Base-by-base conservation (phyloP, 2,888 invertebrate species). In the Anorthoa munda region DNA sequence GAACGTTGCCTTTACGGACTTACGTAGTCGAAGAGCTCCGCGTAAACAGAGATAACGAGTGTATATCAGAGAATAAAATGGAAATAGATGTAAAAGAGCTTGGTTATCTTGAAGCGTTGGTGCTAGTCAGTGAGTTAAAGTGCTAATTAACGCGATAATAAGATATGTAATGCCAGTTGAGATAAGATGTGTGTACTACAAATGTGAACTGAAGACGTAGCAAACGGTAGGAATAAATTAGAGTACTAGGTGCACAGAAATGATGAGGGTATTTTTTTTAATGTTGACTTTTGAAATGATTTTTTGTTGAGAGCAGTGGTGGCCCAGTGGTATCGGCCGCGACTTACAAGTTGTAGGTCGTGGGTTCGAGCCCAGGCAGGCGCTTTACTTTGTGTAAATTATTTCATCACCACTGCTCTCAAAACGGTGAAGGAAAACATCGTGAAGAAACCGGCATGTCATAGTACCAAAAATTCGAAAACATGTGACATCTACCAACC, bases 31-130 rank as follows among this genome's bases (percentile, higher is more conserved):
- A 58, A 61, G 75, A 65, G 67, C 51, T 65, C 15, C 77, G 13
- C 58, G 60, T 63, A 72, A 61, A 84, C 69, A 51, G 51, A 76
- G 85, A 81, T 81, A 69, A 81, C 68, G 48, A 63, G 58, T 59
- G 59, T 75, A 80, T 75, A 74, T 81, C 85, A 75, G 76, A 56
- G 58, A 80, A 61, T 74, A 59, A 75, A 69, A 81, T 81, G 84
- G 76, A 81, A 81, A 84, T 81, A 66, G 58, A 81, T 81, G 80
- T 69, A 74, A 81, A 84, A 81, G 76, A 84, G 81, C 53, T 63
- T 46, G 55, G 53, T 81, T 81, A 81, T 81, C 82, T 84, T 26
- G 23, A 56, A 53, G 31, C 65, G 18, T 46, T 63, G 23, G 67
- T 56, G 59, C 53, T 74, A 75, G 63, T 81, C 60, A 50, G 60